Evolutionary conservation across 37 sponge, comb jelly and placozoan genomes (phyloP).

Genomic region (Halichondria panicea): DNA sequence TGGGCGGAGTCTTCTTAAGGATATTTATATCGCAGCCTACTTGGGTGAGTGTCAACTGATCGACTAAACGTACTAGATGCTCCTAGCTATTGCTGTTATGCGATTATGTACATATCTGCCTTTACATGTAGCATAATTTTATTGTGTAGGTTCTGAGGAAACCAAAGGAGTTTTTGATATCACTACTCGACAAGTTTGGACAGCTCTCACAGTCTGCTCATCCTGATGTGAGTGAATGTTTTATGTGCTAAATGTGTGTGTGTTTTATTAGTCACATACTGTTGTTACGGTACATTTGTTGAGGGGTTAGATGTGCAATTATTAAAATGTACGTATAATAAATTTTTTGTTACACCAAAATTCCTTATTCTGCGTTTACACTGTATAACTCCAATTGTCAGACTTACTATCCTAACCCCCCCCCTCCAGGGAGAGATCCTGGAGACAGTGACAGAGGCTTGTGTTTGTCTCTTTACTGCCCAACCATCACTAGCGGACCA

Average conservation of each 20-base stretch:
- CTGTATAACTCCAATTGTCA: too few species aligned
- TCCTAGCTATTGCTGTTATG: too few species aligned
- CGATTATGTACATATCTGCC: background rate
- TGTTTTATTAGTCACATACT: background rate
- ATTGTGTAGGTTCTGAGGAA: slow-evolving; percentile 71
- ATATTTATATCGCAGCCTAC: slow-evolving; percentile 93
- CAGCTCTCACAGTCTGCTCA: slow-evolving; percentile 64
- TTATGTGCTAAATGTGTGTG: background rate
- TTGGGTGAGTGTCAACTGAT: slow-evolving; percentile 92
- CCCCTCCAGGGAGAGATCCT: slow-evolving; percentile 77
- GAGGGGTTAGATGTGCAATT: too few species aligned
- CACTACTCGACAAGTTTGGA: slow-evolving; percentile 86
- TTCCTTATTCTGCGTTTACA: too few species aligned
- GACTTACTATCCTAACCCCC: slow-evolving; percentile 19
- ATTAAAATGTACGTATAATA: too few species aligned
- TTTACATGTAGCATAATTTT: background rate
- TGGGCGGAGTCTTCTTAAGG: slow-evolving; percentile 97
- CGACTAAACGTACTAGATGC: too few species aligned
- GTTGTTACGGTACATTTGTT: background rate
- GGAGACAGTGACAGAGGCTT: slow-evolving; percentile 92
- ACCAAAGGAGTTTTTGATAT: slow-evolving; percentile 95
- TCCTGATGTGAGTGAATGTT: slow-evolving; percentile 70
- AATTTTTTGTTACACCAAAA: too few species aligned
- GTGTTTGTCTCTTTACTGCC: slow-evolving; percentile 88
- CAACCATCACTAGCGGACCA: slow-evolving; percentile 90